These are phyloP conservation scores for Drosophila bipectinata DNA, from an alignment of 1,140 invertebrate species.

Conservation along the genomic window DNA sequence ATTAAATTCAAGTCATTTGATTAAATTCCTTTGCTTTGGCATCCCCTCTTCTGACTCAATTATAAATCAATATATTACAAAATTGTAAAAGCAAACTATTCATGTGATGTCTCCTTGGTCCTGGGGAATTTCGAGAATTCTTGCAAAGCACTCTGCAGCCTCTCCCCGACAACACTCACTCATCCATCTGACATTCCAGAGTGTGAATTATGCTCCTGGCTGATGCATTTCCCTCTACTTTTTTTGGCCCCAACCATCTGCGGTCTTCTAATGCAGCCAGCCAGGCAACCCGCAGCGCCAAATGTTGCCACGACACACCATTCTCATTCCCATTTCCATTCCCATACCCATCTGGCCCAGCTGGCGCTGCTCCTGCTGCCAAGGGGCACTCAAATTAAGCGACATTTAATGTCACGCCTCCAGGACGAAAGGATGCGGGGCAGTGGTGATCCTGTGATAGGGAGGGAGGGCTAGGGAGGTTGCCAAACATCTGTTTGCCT, in stretches of 20 bases:
- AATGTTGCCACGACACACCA: slow-evolving; percentile 25
- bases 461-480: background rate
- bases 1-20: background rate
- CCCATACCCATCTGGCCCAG: slow-evolving; percentile 5
- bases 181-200: slow-evolving; percentile 13
- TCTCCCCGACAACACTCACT: too few species aligned
- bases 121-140: slow-evolving; percentile 24
- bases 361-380: slow-evolving; percentile 41
- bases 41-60: slow-evolving; percentile 19
- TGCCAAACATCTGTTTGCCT: slow-evolving; percentile 46
- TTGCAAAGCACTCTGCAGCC: background rate
- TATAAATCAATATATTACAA: slow-evolving; percentile 41
- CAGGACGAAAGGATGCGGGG: background rate
- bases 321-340: background rate
- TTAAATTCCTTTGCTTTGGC: background rate
- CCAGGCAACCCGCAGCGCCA: slow-evolving; percentile 16
- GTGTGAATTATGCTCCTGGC: slow-evolving; percentile 38
- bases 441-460: background rate
- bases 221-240: slow-evolving; percentile 19
- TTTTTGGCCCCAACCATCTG: slow-evolving; percentile 12
- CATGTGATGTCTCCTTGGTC: slow-evolving; percentile 2
- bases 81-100: slow-evolving; percentile 22
- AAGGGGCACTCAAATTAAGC: slow-evolving; percentile 62
- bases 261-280: slow-evolving; percentile 27
- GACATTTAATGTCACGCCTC: slow-evolving; percentile 57